Percentiles rank a stretch among this genome's conserved stretches.
These are phyloP conservation scores for Drosophila mulleri DNA, from an alignment of 2,888 invertebrate genomes.

Conservation along the genomic window DNA sequence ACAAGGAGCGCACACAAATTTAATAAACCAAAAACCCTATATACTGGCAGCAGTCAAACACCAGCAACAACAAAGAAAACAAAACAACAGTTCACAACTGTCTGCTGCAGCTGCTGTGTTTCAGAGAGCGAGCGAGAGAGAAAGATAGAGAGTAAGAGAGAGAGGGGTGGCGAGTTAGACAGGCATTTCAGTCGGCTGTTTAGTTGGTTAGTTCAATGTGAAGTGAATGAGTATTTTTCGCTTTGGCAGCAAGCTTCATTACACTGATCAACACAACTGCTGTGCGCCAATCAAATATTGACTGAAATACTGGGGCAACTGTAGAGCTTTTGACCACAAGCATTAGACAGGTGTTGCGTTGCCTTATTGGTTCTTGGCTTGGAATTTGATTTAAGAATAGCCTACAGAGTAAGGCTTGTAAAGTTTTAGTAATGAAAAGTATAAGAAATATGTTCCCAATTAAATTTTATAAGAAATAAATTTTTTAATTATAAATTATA, in stretches of 20 bases:
- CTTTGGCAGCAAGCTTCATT: conserved; percentile 32
- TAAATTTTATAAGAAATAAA: no score
- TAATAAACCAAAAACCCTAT: conserved; percentile 58
- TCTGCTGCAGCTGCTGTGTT: conserved; percentile 15
- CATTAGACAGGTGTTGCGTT: background rate
- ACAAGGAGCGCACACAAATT: conserved; percentile 56
- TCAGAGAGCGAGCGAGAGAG: conserved; percentile 6
- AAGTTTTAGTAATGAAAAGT: no score
- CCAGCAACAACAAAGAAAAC: conserved; percentile 12
- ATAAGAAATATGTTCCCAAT: no score
- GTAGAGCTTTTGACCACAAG: no score
- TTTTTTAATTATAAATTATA: no score
- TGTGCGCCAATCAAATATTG: background rate
- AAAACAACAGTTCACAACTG: conserved; percentile 15
- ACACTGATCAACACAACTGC: conserved; percentile 22
- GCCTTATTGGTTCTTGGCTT: background rate
- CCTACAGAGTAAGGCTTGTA: no score
- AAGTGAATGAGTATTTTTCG: conserved; percentile 45
- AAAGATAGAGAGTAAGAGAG: background rate
- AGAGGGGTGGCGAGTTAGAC: background rate
- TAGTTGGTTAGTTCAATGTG: conserved; percentile 51
- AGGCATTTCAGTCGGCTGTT: conserved; percentile 22
- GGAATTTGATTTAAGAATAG: no score
- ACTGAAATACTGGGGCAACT: background rate
- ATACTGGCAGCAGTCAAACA: conserved; percentile 46